These are phyloP conservation scores for Glyptemys insculpta DNA, from an alignment of 2,797 vertebrate genomes.

Conservation along the genomic window DNA sequence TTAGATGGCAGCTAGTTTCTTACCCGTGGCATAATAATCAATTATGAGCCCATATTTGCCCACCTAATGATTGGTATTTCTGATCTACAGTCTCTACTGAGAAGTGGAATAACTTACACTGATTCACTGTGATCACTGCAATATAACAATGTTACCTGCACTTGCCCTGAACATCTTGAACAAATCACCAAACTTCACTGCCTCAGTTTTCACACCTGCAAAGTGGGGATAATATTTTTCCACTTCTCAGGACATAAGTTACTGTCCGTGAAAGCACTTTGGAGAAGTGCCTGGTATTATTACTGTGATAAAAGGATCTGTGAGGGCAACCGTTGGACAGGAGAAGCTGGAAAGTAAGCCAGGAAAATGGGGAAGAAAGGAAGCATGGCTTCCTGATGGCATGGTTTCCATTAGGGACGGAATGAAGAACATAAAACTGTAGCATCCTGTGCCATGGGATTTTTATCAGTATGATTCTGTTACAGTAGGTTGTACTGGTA, in stretches of 20 bases:
- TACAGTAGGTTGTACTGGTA: neutral
- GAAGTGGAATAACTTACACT: slow-evolving; percentile 51
- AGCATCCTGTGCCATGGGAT: neutral
- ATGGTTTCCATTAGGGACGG: neutral
- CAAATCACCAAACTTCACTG: neutral
- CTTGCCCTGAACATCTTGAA: slow-evolving; percentile 55
- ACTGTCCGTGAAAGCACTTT: neutral
- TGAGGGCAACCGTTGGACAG: neutral
- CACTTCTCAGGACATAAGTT: slow-evolving; percentile 27
- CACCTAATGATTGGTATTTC: neutral
- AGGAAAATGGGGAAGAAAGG: slow-evolving; percentile 33
- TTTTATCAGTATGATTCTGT: neutral
- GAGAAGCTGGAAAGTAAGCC: slow-evolving; percentile 43
- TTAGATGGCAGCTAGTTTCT: neutral
- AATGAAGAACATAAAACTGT: neutral
- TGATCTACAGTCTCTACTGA: slow-evolving; percentile 32
- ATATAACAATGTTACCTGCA: neutral
- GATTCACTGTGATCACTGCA: neutral
- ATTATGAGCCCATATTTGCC: neutral
- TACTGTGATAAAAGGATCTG: slow-evolving; percentile 24
- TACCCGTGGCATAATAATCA: neutral
- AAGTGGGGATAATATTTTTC: slow-evolving; percentile 18
- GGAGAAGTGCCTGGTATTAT: neutral
- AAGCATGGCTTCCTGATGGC: slow-evolving; percentile 36
- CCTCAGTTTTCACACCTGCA: slow-evolving; percentile 45